Conservation (phyloP, 2,113 vertebrate genomes). For the Amphiprion ocellaris region DNA sequence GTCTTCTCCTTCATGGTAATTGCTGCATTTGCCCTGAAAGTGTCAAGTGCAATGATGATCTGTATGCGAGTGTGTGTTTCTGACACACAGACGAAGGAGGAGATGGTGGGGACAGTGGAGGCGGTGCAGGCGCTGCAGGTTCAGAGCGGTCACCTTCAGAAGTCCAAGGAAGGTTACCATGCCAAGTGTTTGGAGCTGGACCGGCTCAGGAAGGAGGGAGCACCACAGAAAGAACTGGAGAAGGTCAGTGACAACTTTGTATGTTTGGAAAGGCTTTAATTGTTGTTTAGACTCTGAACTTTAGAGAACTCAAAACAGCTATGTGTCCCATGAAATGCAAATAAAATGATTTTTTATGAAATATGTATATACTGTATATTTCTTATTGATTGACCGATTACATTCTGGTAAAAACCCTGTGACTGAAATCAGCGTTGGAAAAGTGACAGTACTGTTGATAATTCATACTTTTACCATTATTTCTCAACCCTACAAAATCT, state of each 20-base stretch:
- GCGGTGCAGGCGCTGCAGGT: constrained; percentile 90
- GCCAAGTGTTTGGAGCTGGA: constrained; percentile 91
- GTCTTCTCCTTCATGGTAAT: constrained; percentile 25
- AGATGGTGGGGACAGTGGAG: constrained; percentile 91
- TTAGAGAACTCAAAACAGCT: too few relatives aligned
- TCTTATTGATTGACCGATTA: too few relatives aligned
- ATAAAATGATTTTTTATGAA: too few relatives aligned
- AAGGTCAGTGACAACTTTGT: constrained; percentile 84
- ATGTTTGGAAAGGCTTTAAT: neutral
- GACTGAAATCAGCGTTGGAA: too few relatives aligned
- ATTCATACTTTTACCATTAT: too few relatives aligned
- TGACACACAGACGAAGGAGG: constrained; percentile 91
- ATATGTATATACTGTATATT: too few relatives aligned
- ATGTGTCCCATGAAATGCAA: too few relatives aligned
- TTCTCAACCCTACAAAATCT: too few relatives aligned
- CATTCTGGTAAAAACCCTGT: too few relatives aligned
- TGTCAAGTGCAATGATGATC: neutral
- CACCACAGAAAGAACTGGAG: constrained; percentile 93
- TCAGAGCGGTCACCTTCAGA: constrained; percentile 91
- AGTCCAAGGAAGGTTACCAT: constrained; percentile 92
- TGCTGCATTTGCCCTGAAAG: constrained; percentile 21
- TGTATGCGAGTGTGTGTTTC: neutral
- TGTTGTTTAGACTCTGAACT: too few relatives aligned
- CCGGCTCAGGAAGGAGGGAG: constrained; percentile 90
- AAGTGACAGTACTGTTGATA: too few relatives aligned